Evolutionary conservation across 2,797 vertebrate genomes (phyloP), one percentile per base, ranked within the genome.

Genomic region (Morus bassanus): DNA sequence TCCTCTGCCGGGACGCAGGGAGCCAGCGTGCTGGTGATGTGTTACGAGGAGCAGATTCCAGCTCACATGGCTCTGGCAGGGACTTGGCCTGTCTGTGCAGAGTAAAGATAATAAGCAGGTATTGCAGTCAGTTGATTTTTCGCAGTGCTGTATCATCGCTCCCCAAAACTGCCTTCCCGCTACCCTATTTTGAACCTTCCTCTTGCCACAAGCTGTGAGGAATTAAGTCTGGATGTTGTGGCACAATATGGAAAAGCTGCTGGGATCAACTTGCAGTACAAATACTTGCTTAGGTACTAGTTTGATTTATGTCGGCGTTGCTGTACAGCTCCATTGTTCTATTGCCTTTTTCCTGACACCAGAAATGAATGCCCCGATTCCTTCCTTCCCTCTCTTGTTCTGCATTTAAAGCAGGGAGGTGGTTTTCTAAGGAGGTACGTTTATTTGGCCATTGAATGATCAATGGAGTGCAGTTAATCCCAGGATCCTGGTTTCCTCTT

Each of bases 1-100:
- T 50, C 33, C 41, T 39, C 21, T 78, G 50, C 51, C 0, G 1
- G 74, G 68, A 31, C 2, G 1, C 10, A 5, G 48, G 9, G 33
- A 54, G 59, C 16, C 37, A 10, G 48, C 1, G 3, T 30, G 64
- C 50, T 16, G 65, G 41, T 14, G 35, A 4, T 5, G 27, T 9
- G 30, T 37, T 57, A 13, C 6, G 8, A 53, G 87, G 68, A 88
- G 45, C 39, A 17, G 69, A 13, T 35, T 67, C 16, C 57, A 12
- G 84, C 69, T 72, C 7, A 1, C 1, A 4, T 13, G 39, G 45
- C 54, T 23, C 43, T 57, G 60, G 59, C 48, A 43, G 76, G 70
- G 50, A 53, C 63, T 50, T 24, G 50, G 24, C 18, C 0, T 33
- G 54, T 50, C 76, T 37, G 25, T 65, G 51, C 61, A 10, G 61